phyloP scores from a whole-genome alignment of 2,113 vertebrate species.

The Limanda limanda region DNA sequence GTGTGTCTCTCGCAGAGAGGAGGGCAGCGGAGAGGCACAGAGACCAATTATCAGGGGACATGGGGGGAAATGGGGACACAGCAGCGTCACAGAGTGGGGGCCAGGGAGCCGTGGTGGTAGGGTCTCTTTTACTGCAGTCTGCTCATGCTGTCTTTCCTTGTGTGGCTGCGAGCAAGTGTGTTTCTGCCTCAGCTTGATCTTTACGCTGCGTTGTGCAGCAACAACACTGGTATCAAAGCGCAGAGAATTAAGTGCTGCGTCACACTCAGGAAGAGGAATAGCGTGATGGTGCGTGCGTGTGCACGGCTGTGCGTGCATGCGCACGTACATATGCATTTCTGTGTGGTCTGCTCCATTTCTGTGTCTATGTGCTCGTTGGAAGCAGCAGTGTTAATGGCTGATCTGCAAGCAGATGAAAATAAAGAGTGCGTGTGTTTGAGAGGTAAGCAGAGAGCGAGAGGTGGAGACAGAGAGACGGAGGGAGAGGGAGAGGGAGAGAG shows the following conservation, averaged over 20 bases:
- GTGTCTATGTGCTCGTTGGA: constrained; percentile 63
- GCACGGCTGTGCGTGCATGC: constrained; percentile 48
- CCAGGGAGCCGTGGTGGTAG: constrained; percentile 54
- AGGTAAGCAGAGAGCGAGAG: constrained; percentile 50
- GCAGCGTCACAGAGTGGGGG: constrained; percentile 57
- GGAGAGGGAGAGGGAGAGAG: constrained; percentile 26
- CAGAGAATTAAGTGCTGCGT: constrained; percentile 99
- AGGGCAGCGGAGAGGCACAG: constrained; percentile 44
- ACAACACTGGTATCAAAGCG: constrained; percentile 88
- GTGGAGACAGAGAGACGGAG: constrained; percentile 27
- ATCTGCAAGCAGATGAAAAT: constrained; percentile 85
- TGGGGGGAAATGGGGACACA: constrained; percentile 61
- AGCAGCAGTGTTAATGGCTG: constrained; percentile 89
- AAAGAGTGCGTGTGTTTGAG: constrained; percentile 78
- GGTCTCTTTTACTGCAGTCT: constrained; percentile 77
- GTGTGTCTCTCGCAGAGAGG: constrained; percentile 61
- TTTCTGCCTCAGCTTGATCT: constrained; percentile 75
- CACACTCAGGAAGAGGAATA: constrained; percentile 87
- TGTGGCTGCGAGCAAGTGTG: constrained; percentile 58
- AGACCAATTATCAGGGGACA: constrained; percentile 72
- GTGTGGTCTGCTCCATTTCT: constrained; percentile 61
- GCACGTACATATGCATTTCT: constrained; percentile 48
- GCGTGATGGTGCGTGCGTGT: constrained; percentile 68
- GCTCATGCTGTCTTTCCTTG: constrained; percentile 54
- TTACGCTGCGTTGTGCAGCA: constrained; percentile 87